Conservation (phyloP, 2,113 vertebrate species). For the Fregetta grallaria region DNA sequence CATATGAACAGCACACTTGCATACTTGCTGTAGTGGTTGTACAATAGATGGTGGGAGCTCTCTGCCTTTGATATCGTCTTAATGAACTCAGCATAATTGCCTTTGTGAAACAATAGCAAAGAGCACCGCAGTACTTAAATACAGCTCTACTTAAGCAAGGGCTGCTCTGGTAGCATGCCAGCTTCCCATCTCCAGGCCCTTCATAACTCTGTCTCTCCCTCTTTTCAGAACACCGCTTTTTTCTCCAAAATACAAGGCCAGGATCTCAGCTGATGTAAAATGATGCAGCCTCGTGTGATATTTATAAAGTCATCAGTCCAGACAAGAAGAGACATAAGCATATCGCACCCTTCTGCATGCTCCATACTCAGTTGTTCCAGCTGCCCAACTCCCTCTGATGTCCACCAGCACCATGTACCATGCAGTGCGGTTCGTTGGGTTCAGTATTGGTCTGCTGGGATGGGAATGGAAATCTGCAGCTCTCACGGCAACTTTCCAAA, state of each 20-base stretch:
- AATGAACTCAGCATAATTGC: constrained; percentile 15
- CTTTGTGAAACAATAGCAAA: neutral
- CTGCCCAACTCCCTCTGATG: neutral
- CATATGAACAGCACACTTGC: neutral
- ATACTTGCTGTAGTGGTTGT: neutral
- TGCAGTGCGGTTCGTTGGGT: neutral
- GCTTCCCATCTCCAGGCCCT: neutral
- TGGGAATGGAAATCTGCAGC: neutral
- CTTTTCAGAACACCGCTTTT: neutral
- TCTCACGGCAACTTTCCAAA: neutral
- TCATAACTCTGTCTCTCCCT: neutral
- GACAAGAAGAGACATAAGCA: neutral
- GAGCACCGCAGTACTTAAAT: neutral
- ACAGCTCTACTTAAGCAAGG: neutral
- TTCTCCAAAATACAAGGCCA: neutral
- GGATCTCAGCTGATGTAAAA: neutral
- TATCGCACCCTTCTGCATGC: neutral
- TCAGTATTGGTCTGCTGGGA: neutral
- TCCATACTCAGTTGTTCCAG: neutral
- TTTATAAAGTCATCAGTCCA: neutral
- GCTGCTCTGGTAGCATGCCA: neutral
- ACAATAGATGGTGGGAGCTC: neutral
- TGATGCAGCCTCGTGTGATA: neutral
- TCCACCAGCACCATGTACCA: neutral
- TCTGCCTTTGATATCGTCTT: neutral